Evolutionary conservation across 1,140 invertebrate species (phyloP).

Genomic region (Diploscapter pachys): DNA sequence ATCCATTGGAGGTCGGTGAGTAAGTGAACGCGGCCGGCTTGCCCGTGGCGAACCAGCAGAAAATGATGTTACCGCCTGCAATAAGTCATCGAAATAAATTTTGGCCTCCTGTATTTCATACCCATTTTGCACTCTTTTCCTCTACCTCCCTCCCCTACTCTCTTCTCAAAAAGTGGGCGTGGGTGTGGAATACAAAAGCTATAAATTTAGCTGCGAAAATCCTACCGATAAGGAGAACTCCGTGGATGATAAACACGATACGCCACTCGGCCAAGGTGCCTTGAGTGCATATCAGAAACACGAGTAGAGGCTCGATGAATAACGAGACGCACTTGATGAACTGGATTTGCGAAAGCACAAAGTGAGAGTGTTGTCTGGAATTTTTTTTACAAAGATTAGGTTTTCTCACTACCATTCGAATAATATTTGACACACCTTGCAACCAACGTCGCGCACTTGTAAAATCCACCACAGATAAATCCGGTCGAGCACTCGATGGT

Average conservation of each 20-base stretch:
- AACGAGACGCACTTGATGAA: constrained; percentile 41
- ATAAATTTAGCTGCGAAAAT: neutral
- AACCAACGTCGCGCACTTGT: constrained; percentile 40
- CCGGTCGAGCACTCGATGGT: constrained; percentile 36
- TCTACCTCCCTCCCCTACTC: too few species aligned
- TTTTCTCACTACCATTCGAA: neutral
- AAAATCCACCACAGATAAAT: constrained; percentile 40
- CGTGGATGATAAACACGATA: constrained; percentile 39
- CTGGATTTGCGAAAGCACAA: constrained; percentile 40
- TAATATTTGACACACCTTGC: constrained; percentile 21
- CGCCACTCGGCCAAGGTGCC: constrained; percentile 36
- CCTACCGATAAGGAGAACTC: constrained; percentile 28
- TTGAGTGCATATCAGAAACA: constrained; percentile 29
- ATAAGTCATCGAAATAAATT: too few species aligned
- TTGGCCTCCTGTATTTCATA: too few species aligned
- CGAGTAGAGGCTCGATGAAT: constrained; percentile 41
- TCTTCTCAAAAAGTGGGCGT: too few species aligned
- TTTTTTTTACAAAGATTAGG: neutral
- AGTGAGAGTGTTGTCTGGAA: constrained; percentile 43
- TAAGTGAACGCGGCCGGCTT: too few species aligned
- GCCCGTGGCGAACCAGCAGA: too few species aligned
- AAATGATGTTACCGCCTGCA: too few species aligned
- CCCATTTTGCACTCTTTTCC: too few species aligned
- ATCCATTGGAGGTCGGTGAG: too few species aligned
- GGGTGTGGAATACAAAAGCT: too few species aligned